Evolutionary conservation across 2,113 vertebrate species (phyloP).

Genomic region (Recurvirostra avosetta): DNA sequence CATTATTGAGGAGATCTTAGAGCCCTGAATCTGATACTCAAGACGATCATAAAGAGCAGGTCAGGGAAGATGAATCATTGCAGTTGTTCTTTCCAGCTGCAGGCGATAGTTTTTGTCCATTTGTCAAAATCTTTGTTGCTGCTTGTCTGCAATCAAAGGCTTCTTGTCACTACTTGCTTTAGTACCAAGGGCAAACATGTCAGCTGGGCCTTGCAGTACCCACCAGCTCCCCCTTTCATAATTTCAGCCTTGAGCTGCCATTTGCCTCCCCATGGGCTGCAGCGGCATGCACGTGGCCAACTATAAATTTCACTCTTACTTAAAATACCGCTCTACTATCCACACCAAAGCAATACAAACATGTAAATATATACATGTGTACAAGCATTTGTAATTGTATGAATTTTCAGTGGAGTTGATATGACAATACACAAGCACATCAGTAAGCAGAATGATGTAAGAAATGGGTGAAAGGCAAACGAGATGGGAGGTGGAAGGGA

Average conservation of each 20-base stretch:
- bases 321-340: background rate
- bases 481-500: background rate
- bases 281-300: background rate
- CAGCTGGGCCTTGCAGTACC: background rate
- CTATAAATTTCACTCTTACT: background rate
- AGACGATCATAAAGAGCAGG: background rate
- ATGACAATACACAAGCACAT: background rate
- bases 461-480: background rate
- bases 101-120: background rate
- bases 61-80: background rate
- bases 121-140: slow-evolving; percentile 1
- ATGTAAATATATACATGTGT: background rate
- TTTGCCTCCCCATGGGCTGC: background rate
- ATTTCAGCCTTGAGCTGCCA: background rate
- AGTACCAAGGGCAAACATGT: background rate
- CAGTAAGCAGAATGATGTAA: background rate
- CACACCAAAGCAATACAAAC: background rate
- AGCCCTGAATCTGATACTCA: background rate
- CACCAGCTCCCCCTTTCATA: background rate
- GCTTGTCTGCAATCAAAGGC: background rate
- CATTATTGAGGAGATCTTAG: background rate
- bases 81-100: background rate
- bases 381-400: background rate
- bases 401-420: background rate
- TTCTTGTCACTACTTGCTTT: background rate